These are phyloP conservation scores for Sicus ferrugineus DNA, from an alignment of 2,888 invertebrate species.

Conservation along the genomic window DNA sequence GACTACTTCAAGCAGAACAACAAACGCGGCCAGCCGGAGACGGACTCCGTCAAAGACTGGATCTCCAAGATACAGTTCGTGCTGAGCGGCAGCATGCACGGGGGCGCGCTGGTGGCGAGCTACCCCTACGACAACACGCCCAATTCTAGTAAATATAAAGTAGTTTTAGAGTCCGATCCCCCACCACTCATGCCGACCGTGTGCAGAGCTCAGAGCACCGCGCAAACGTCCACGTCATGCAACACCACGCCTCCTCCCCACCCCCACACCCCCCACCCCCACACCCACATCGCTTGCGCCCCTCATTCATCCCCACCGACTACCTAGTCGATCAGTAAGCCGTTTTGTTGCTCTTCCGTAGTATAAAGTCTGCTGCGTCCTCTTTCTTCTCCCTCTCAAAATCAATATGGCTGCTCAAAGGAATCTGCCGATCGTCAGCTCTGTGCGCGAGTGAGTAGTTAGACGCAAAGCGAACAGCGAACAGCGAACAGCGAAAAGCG, in stretches of 20 bases:
- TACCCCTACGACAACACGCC: constrained; percentile 97
- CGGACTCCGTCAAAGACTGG: constrained; percentile 94
- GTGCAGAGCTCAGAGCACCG: not conserved
- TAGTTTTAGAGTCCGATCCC: not conserved
- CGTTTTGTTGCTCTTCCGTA: constrained; percentile 42
- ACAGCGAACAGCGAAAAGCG: too few relatives aligned
- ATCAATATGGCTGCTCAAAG: constrained; percentile 67
- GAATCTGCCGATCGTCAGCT: constrained; percentile 79
- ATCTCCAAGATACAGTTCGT: constrained; percentile 92
- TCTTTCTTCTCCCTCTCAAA: constrained; percentile 46
- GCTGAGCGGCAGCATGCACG: constrained; percentile 92
- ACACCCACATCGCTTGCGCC: not conserved
- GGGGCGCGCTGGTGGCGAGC: constrained; percentile 90
- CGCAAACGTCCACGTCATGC: not conserved
- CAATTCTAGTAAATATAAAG: constrained; percentile 81
- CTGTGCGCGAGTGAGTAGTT: constrained; percentile 74
- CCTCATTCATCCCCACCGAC: not conserved
- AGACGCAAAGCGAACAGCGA: not conserved
- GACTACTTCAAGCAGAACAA: constrained; percentile 92
- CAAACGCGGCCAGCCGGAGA: constrained; percentile 91
- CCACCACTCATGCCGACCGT: not conserved
- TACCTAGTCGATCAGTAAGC: not conserved
- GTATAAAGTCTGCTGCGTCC: constrained; percentile 53
- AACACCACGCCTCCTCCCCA: too few relatives aligned
- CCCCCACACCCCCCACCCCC: too few relatives aligned